These are phyloP conservation scores for Formica selysi DNA, from an alignment of 1,140 invertebrate genomes.

Conservation along the genomic window DNA sequence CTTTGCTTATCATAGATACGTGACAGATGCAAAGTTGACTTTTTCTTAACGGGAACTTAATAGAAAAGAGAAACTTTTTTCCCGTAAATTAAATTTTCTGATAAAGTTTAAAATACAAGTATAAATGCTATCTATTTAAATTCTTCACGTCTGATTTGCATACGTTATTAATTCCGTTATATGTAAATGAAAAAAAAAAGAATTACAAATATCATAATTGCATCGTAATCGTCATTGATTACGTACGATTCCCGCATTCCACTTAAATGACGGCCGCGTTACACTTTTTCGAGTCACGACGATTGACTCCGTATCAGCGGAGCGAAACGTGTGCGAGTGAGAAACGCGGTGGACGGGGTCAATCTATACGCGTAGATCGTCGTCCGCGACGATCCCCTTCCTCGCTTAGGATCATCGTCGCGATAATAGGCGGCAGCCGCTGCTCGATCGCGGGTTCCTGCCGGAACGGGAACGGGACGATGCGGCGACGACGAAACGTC, in stretches of 20 bases:
- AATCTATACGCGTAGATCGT: conserved; percentile 48
- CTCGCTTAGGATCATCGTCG: conserved; percentile 35
- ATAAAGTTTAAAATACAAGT: background rate
- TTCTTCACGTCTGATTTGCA: background rate
- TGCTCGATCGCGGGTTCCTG: conserved; percentile 52
- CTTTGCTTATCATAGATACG: conserved; percentile 39
- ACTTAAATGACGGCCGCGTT: conserved; percentile 2
- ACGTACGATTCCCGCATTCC: background rate
- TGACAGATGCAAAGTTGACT: background rate
- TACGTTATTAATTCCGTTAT: background rate
- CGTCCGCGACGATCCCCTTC: conserved; percentile 3
- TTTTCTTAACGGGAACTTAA: background rate
- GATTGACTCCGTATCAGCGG: background rate
- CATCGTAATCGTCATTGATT: conserved; percentile 7
- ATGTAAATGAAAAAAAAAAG: background rate
- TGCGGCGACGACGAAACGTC: background rate
- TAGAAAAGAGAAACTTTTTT: too few species aligned
- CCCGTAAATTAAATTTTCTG: background rate
- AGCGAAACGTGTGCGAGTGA: conserved; percentile 34
- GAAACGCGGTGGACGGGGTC: conserved; percentile 18
- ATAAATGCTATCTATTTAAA: background rate
- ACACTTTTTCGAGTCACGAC: conserved; percentile 41
- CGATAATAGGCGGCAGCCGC: conserved; percentile 44
- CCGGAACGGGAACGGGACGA: conserved; percentile 60
- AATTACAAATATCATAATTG: background rate